Conservation (phyloP, 1,140 invertebrate genomes). For the Semibalanus balanoides region DNA sequence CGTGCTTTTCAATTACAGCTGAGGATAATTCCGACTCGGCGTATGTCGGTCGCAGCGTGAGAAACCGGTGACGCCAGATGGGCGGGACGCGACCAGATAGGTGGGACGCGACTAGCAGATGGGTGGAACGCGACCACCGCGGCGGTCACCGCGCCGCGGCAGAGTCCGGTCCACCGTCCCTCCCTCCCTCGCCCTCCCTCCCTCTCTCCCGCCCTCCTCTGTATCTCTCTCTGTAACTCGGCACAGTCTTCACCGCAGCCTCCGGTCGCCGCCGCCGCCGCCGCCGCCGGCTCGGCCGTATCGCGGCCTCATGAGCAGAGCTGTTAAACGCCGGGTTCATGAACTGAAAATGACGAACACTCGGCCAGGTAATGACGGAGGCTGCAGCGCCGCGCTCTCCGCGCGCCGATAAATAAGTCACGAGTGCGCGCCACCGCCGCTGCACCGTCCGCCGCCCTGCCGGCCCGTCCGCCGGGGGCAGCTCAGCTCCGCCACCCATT, state of each 20-base stretch:
- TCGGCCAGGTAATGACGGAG: neutral
- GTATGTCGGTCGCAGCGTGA: neutral
- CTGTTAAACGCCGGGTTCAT: neutral
- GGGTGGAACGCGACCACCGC: too few relatives aligned
- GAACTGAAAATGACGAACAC: neutral
- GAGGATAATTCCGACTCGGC: neutral
- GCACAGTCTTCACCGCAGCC: too few relatives aligned
- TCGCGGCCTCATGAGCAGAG: neutral
- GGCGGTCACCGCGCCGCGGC: too few relatives aligned
- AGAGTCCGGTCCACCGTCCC: too few relatives aligned
- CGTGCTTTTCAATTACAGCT: neutral
- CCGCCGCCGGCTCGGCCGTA: neutral
- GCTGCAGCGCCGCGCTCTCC: neutral
- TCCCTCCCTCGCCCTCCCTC: too few relatives aligned
- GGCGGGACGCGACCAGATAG: neutral
- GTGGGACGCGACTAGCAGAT: too few relatives aligned
- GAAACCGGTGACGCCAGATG: neutral
- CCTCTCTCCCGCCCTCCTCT: too few relatives aligned
- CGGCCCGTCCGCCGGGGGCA: too few relatives aligned
- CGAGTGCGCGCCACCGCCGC: neutral
- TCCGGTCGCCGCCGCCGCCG: too few relatives aligned
- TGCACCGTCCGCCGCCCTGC: too few relatives aligned
- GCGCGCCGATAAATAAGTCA: neutral
- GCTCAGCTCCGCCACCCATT: too few relatives aligned
- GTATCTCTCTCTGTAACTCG: neutral